Conservation (phyloP, 2,888 invertebrate species). For the Tridacna gigas region DNA sequence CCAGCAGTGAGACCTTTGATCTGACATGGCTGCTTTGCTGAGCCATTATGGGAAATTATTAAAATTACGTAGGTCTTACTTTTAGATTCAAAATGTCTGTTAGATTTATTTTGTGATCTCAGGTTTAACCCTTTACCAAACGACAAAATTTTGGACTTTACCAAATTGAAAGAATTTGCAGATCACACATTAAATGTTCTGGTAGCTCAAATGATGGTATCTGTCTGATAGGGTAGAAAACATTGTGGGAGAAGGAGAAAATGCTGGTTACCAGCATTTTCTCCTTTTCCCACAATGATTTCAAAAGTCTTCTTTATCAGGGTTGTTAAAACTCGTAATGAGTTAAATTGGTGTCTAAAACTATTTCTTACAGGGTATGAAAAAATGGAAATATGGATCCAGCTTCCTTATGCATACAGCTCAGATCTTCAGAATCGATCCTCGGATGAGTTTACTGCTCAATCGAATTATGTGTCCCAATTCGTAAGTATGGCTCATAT, state of each 20-base stretch:
- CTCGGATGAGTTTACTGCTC: background rate
- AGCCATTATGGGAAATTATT: too few relatives aligned
- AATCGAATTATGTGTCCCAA: background rate
- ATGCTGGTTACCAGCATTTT: background rate
- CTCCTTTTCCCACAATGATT: background rate
- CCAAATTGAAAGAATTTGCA: background rate
- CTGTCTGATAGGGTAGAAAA: background rate
- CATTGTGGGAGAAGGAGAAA: background rate
- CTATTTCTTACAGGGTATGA: background rate
- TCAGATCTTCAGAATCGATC: background rate
- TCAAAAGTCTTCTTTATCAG: background rate
- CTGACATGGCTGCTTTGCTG: too few relatives aligned
- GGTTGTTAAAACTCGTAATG: background rate
- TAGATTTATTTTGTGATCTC: background rate
- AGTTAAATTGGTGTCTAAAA: background rate
- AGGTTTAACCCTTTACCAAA: background rate
- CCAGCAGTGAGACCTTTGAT: too few relatives aligned
- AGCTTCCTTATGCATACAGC: background rate
- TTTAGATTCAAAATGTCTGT: background rate
- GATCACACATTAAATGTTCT: background rate
- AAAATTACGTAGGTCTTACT: too few relatives aligned
- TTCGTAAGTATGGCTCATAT: background rate
- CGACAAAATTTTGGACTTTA: background rate
- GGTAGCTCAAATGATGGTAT: too few relatives aligned
- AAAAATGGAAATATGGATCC: background rate